Evolutionary conservation across 2,113 vertebrate species (phyloP), one percentile per base, ranked within the genome.

Genomic region (Antigone vipio): DNA sequence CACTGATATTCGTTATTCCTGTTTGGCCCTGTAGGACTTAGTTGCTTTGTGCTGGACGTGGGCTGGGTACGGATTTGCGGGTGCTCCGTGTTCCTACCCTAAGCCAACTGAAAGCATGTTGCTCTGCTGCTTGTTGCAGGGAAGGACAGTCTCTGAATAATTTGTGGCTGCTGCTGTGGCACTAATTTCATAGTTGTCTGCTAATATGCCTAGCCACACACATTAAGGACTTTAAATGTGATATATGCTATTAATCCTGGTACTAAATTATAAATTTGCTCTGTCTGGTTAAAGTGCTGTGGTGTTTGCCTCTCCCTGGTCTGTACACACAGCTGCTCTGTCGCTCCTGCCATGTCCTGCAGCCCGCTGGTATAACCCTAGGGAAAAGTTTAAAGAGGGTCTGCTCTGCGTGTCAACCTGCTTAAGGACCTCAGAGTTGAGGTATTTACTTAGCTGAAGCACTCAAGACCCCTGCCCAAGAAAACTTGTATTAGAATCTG

Each of bases 111-210:
- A 38, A 59, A 91, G 14, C 52, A 20, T 2, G 7, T 71, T 66
- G 17, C 49, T 91, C 56, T 67, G 45, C 47, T 72, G 42, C 82
- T 72, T 11, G 21, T 49, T 72, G 71, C 63, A 77, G 55, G 58
- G 77, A 18, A 81, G 52, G 53, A 78, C 58, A 47, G 38, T 11
- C 22, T 71, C 64, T 50, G 82, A 80, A 69, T 79, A 73, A 90
- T 85, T 79, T 14, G 20, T 85, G 67, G 74, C 66, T 73, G 71
- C 67, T 93, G 55, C 72, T 66, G 11, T 27, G 78, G 71, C 81
- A 79, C 71, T 90, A 6, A 85, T 85, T 94, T 79, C 72, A 73
- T 69, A 93, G 92, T 93, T 47, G 19, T 68, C 88, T 89, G 71
- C 66, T 96, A 93, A 88, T 89, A 56, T 53, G 56, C 81, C 87